A percentile compares a stretch with the other conserved stretches of the same genome.
phyloP scores from a whole-genome alignment of 2,888 invertebrate species.

The Geophilus truncorum region DNA sequence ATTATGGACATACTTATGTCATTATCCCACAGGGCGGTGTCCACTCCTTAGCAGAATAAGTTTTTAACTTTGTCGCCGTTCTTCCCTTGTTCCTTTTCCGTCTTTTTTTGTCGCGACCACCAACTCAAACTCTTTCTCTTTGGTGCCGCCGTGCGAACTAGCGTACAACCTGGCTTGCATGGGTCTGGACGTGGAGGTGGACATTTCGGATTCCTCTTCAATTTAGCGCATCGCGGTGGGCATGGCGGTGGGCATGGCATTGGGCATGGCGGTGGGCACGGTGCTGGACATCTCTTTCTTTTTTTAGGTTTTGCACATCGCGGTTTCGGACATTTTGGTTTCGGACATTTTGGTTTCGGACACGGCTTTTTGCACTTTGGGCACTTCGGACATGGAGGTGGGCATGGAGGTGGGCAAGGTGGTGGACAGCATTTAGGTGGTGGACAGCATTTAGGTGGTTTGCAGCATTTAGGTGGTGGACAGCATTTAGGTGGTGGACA shows the following conservation, averaged over 20 bases:
- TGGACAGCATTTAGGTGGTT: background rate
- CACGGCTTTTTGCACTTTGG: background rate
- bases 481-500: background rate
- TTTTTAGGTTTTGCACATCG: background rate
- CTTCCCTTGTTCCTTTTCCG: background rate
- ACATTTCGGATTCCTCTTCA: background rate
- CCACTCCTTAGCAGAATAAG: background rate
- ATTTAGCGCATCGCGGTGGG: background rate
- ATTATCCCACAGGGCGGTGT: no score
- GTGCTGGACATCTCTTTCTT: background rate
- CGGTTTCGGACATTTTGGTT: background rate
- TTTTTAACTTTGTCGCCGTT: background rate
- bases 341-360: no score
- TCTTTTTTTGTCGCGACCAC: background rate
- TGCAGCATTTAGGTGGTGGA: background rate
- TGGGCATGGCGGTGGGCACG: background rate
- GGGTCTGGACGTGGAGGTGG: no score
- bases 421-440: background rate
- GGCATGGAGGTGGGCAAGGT: no score
- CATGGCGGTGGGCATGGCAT: background rate
- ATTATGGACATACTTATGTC: no score
- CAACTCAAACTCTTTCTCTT: background rate
- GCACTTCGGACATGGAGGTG: background rate
- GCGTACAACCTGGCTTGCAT: no score
- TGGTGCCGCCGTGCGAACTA: no score